These are phyloP conservation scores for Eristalinus sepulchralis DNA, from an alignment of 2,888 invertebrate genomes.

Conservation along the genomic window DNA sequence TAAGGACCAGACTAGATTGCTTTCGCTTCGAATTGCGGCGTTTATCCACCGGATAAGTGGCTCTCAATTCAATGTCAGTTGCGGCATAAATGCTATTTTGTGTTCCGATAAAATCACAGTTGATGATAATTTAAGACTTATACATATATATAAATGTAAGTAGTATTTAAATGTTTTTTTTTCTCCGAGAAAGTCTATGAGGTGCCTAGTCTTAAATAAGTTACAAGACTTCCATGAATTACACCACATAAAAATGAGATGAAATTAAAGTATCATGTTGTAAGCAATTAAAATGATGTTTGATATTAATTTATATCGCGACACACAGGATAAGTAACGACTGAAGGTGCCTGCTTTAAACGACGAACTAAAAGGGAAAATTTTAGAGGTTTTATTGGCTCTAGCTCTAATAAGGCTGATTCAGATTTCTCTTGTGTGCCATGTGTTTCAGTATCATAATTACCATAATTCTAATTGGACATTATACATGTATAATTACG, in stretches of 20 bases:
- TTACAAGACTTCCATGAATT: slow-evolving; percentile 44
- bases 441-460: no score
- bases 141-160: slow-evolving; percentile 16
- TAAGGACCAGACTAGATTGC: background rate
- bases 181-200: slow-evolving; percentile 23
- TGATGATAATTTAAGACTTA: slow-evolving; percentile 21
- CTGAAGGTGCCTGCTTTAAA: no score
- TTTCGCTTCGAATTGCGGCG: slow-evolving; percentile 7
- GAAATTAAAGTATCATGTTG: background rate
- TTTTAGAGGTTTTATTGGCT: no score
- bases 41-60: background rate
- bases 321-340: background rate
- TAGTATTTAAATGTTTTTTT: slow-evolving; percentile 25
- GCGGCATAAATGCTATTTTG: background rate
- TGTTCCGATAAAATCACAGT: slow-evolving; percentile 36
- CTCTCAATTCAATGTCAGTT: background rate
- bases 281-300: slow-evolving; percentile 4
- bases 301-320: slow-evolving; percentile 31
- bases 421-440: no score
- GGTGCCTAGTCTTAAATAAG: slow-evolving; percentile 65
- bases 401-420: no score
- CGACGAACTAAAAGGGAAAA: no score
- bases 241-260: slow-evolving; percentile 7
- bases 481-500: no score
- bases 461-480: no score